Base-by-base conservation (phyloP, 1,140 invertebrate species). In the Vollenhovia emeryi region DNA sequence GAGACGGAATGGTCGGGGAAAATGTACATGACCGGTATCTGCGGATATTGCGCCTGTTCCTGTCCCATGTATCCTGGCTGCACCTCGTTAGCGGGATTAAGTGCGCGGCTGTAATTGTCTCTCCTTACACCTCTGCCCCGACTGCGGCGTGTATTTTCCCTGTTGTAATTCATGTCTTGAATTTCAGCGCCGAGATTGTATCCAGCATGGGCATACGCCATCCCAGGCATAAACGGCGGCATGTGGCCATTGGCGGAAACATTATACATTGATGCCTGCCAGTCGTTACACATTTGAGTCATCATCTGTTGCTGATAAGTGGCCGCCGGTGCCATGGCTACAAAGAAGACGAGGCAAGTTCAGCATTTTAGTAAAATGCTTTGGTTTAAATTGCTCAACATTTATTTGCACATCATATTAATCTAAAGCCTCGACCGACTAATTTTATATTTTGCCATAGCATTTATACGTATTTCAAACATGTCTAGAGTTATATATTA, bases 41-140 rank as follows among this genome's bases (percentile, higher is more conserved):
- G 87, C 8, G 75, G 75, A 76, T 89, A 91, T 73, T 91, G 90
- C 27, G 85, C 60, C 33, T 87, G 91, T 3, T 92, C 89, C 21
- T n/a, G n/a, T n/a, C 75, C 82, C 30, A 92, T 76, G n/a, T 92
- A 94, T 50, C 87, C 75, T 8, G 89, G 43, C 40, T 92, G 92
- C 7, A 94, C 89, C 64, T 94, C 93, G 43, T 89, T 92, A 13
- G 85, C 85, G 40, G 91, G 87, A 85, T 90, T 93, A 5, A 91
- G 89, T 43, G 83, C 87, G 36, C 92, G 91, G 73, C 86, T 93
- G 62, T 89, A 92, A 59, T 85, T 90, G 27, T 93, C 89, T 59
- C 84, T 90, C 5, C 87, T 91, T 33, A 90, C 89, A 21, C 91
- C 89, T 55, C 92, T 90, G 3, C 91, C 89, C 13, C 92, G 87